Evolutionary conservation across 1,140 invertebrate genomes (phyloP).

Genomic region (Bombus sylvicola): DNA sequence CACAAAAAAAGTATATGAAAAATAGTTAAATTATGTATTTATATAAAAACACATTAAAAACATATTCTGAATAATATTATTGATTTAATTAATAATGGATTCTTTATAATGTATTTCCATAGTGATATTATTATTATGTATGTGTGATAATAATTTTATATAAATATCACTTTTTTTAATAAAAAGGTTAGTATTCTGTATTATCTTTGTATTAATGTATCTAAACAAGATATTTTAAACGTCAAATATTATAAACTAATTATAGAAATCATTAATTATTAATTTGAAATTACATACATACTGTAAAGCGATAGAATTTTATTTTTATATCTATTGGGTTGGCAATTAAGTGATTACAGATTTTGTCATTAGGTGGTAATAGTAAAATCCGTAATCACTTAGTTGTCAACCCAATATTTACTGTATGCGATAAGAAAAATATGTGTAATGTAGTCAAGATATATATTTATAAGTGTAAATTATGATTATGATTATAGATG

Average conservation of each 20-base stretch:
- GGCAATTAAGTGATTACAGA: no score
- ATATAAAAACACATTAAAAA: conserved; percentile 19
- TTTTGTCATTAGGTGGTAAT: no score
- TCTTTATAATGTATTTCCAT: conserved; percentile 4
- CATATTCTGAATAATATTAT: conserved; percentile 49
- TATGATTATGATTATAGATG: not conserved
- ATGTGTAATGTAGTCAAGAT: conserved; percentile 12
- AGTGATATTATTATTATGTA: conserved; percentile 61
- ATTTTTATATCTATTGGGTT: not conserved
- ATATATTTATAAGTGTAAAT: conserved; percentile 20
- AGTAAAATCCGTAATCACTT: no score
- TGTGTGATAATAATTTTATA: conserved; percentile 60
- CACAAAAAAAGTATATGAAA: conserved; percentile 75
- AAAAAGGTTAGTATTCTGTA: conserved; percentile 1
- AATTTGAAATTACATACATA: not conserved
- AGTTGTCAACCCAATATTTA: not conserved
- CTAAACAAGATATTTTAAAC: not conserved
- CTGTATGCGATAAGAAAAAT: not conserved
- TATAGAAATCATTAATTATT: not conserved
- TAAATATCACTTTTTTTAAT: conserved; percentile 12
- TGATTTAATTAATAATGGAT: conserved; percentile 29
- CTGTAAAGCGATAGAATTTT: not conserved
- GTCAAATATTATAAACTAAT: not conserved
- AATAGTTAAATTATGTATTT: conserved; percentile 51
- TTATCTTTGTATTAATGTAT: conserved; percentile 19